These are phyloP conservation scores for Pandemis corylana DNA, from an alignment of 2,888 invertebrate species.

Conservation along the genomic window DNA sequence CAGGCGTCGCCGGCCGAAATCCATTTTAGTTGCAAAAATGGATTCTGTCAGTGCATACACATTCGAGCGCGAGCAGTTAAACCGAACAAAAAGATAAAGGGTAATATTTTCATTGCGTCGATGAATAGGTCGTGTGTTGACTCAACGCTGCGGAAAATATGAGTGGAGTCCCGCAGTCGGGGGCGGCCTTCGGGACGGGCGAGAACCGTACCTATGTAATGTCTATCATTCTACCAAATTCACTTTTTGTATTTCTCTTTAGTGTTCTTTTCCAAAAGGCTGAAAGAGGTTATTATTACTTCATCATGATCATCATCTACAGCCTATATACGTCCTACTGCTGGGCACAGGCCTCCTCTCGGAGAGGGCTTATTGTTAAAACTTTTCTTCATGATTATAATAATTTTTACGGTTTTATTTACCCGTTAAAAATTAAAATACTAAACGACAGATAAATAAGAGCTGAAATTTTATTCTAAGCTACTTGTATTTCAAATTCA, in stretches of 20 bases:
- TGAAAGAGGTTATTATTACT: too few species aligned
- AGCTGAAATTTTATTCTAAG: too few species aligned
- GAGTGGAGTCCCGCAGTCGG: conserved; percentile 45
- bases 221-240: neutral
- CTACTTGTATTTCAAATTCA: too few species aligned
- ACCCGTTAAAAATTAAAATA: too few species aligned
- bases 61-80: conserved; percentile 61
- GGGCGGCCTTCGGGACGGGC: neutral
- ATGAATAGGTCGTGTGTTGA: conserved; percentile 74
- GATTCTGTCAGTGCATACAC: conserved; percentile 71
- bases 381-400: too few species aligned
- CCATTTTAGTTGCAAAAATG: conserved; percentile 71
- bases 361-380: too few species aligned
- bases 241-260: too few species aligned
- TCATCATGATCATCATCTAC: too few species aligned
- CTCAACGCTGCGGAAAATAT: conserved; percentile 75
- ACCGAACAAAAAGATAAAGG: conserved; percentile 74
- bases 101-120: conserved; percentile 79
- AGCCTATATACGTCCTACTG: too few species aligned
- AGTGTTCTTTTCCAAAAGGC: neutral
- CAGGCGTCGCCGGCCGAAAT: conserved; percentile 63
- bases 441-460: too few species aligned
- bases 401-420: too few species aligned
- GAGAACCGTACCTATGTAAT: neutral
- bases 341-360: too few species aligned